Evolutionary conservation across 2,797 vertebrate species (phyloP), one percentile per base, ranked within the genome.

Genomic region (Gymnoscopelus braueri): DNA sequence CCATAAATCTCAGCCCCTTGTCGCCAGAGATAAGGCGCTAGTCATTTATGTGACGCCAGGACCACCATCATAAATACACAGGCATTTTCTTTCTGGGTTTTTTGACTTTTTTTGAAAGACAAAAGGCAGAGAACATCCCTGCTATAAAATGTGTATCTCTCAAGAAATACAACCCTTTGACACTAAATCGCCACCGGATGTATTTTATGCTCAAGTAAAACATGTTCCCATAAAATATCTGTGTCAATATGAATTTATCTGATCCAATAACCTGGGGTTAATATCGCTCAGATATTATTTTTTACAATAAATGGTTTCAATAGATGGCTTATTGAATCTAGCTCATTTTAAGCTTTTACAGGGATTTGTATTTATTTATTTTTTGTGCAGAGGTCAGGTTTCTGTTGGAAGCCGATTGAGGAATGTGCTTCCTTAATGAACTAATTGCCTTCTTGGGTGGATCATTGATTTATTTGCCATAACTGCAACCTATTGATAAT

Each of bases 341-440:
- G 4, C 4, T 23, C 2, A 3, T 39, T 29, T 73, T 60, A 60
- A 48, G 51, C 60, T 66, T 32, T 62, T 57, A 26, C 53, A 67
- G 24, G 59, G 67, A 44, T 74, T 68, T 78, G 73, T 71, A 74
- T 84, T 67, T 68, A 53, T 79, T 53, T 80, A 61, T 83, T 69
- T 80, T 75, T 78, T 15, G 64, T 53, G 60, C 60, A 5, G 68
- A 82, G 83, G 77, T 88, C 81, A 77, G 44, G 47, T 66, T 70
- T 70, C 72, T 75, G 85, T 82, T 89, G 49, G 72, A 73, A 86
- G 80, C 80, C 68, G 76, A 89, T 87, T 90, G 78, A 88, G 85
- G 78, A 84, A 82, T 87, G 85, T 87, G 79, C 71, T 72, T 82
- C 69, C 74, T 77, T 88, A 87, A 89, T 88, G 56, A 88, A 81